A percentile compares a stretch with the other conserved stretches of the same genome.
Conservation (phyloP, 2,797 vertebrate species). For the Poeciliopsis paucimaculata region DNA sequence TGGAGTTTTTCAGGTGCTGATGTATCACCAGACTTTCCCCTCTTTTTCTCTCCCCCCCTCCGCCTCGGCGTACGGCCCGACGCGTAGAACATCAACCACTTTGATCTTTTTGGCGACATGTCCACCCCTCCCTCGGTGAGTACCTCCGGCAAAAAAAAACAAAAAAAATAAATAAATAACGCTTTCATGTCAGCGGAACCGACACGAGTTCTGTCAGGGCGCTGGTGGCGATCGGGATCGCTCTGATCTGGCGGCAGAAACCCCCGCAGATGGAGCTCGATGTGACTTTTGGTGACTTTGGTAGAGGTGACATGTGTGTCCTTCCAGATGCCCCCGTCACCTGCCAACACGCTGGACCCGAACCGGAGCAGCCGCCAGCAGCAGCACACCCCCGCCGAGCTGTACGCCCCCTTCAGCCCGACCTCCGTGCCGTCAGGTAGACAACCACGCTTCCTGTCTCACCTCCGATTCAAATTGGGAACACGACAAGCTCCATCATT, state of each 20-base stretch:
- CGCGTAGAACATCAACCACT: constrained; percentile 95
- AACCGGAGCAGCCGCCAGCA: constrained; percentile 87
- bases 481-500: no score
- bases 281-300: constrained; percentile 63
- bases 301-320: constrained; percentile 45
- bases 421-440: constrained; percentile 96
- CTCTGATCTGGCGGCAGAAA: constrained; percentile 7
- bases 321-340: constrained; percentile 94
- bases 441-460: constrained; percentile 7
- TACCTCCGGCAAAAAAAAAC: constrained; percentile 34
- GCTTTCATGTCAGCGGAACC: background rate
- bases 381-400: constrained; percentile 86
- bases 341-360: constrained; percentile 96
- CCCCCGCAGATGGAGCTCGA: constrained; percentile 24
- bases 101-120: constrained; percentile 99
- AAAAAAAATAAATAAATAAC: background rate
- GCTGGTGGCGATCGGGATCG: constrained; percentile 18
- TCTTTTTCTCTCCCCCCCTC: constrained; percentile 43
- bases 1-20: constrained; percentile 46
- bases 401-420: constrained; percentile 94
- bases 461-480: background rate
- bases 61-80: constrained; percentile 9
- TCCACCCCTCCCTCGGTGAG: constrained; percentile 98
- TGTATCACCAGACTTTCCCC: constrained; percentile 61
- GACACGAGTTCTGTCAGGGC: constrained; percentile 11